phyloP scores from a whole-genome alignment of 2,113 vertebrate species.

The Arothron firmamentum region DNA sequence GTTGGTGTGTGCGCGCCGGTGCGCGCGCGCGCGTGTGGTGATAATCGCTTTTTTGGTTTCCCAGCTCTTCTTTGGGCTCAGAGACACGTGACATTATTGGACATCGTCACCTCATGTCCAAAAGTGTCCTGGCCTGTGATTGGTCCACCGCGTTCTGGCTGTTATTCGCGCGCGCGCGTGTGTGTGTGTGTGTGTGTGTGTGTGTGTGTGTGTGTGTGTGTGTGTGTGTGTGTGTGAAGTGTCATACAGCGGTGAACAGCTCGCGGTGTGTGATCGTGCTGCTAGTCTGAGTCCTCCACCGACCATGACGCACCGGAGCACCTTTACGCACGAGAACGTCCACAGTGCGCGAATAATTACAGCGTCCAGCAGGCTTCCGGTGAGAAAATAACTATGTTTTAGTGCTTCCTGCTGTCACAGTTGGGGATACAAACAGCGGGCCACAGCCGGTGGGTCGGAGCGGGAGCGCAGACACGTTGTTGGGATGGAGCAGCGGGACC shows the following conservation, averaged over 20 bases:
- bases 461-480: constrained; percentile 54
- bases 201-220: constrained; percentile 32
- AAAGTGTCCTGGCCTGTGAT: constrained; percentile 67
- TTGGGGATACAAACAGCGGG: constrained; percentile 41
- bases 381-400: constrained; percentile 28
- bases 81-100: constrained; percentile 75
- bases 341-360: constrained; percentile 34
- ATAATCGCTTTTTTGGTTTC: constrained; percentile 35
- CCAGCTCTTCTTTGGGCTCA: constrained; percentile 67
- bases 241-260: constrained; percentile 38
- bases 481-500: constrained; percentile 65
- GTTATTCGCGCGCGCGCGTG: constrained; percentile 71
- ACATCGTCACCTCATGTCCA: constrained; percentile 66
- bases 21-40: constrained; percentile 1
- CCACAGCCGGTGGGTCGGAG: neutral
- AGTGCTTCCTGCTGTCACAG: constrained; percentile 11
- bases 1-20: neutral
- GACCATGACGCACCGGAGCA: constrained; percentile 66
- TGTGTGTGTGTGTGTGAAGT: constrained; percentile 44
- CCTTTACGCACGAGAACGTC: constrained; percentile 44
- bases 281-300: constrained; percentile 74
- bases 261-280: constrained; percentile 72
- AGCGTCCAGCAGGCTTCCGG: constrained; percentile 10
- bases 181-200: constrained; percentile 24
- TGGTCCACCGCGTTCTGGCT: constrained; percentile 75